A percentile compares a stretch with the other conserved stretches of the same genome.
These are phyloP conservation scores for Conops quadrifasciatus DNA, from an alignment of 2,888 invertebrate genomes.

Conservation along the genomic window DNA sequence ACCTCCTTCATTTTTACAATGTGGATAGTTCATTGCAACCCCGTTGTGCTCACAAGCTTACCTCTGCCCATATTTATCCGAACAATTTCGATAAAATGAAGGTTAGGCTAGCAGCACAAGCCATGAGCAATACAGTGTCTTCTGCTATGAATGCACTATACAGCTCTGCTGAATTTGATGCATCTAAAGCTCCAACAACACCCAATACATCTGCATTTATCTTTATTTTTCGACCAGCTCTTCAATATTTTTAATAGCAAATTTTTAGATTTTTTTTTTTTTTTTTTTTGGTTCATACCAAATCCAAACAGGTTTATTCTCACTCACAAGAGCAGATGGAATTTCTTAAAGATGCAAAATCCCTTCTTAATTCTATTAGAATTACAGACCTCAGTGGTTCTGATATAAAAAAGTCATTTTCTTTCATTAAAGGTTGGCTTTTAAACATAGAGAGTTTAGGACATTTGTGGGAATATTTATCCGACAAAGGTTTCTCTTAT, in stretches of 20 bases:
- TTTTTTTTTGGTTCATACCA: neutral
- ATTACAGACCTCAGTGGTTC: too few species aligned
- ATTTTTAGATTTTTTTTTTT: too few species aligned
- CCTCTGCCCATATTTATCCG: neutral
- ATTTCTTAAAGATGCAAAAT: neutral
- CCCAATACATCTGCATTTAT: neutral
- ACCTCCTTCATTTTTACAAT: neutral
- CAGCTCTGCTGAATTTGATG: neutral
- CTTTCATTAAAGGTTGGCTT: neutral
- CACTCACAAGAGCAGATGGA: neutral
- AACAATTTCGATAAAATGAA: slow-evolving; percentile 17
- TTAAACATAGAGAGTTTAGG: neutral
- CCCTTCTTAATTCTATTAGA: too few species aligned
- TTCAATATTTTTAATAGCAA: slow-evolving; percentile 19
- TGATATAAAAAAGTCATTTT: neutral
- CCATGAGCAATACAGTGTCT: slow-evolving; percentile 15
- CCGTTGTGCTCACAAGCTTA: slow-evolving; percentile 11
- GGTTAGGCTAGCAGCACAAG: too few species aligned
- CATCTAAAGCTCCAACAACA: neutral
- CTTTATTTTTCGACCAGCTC: neutral
- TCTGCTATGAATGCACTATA: slow-evolving; percentile 9
- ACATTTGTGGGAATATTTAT: neutral
- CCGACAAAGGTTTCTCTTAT: neutral
- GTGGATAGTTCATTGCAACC: neutral
- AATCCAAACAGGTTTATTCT: neutral